Evolutionary conservation across 2,113 vertebrate species (phyloP), one percentile per base, ranked within the genome.

Genomic region (Sinocyclocheilus maitianheensis): DNA sequence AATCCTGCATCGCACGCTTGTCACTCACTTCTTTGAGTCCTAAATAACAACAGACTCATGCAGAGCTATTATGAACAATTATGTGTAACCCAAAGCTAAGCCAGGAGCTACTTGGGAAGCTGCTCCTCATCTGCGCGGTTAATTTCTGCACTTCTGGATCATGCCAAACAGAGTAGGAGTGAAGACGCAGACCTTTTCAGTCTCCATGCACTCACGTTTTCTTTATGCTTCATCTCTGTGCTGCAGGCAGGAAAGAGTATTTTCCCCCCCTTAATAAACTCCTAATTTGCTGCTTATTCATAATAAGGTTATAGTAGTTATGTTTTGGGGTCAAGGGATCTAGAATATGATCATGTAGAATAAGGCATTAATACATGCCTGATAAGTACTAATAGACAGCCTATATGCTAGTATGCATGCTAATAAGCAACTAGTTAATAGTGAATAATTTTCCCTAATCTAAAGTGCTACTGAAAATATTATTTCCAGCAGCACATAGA

Each of bases 141-240:
- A 79, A 85, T 69, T 37, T 85, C 30, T 71, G 81, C 81, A 55
- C 26, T 71, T 71, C 46, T 53, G 24, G 63, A 53, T 82, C 43
- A 53, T 71, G 65, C n/a, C 62, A 82, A 82, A 82, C 46, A 34
- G 24, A 82, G 81, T 82, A 34, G 62, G 63, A 69, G 80, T n/a
- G 10, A 69, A 51, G 26, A 82, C 7, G 20, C 26, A 51, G 43
- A 71, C 20, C 43, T 51, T 48, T 71, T 81, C 60, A 46, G 78
- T 24, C n/a, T 81, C n/a, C 40, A 34, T 34, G 30, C 30, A 18
- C 14, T 65, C 37, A 65, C 5, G 6, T 63, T 79, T 37, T 37
- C 77, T 62, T 80, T 80, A 53, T 34, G n/a, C 72, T 76, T 76
- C 40, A 65, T 81, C 60, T 81, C 24, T 46, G 40, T 37, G 10